Conservation (phyloP, 2,113 vertebrate species). For the Macaca mulatta region DNA sequence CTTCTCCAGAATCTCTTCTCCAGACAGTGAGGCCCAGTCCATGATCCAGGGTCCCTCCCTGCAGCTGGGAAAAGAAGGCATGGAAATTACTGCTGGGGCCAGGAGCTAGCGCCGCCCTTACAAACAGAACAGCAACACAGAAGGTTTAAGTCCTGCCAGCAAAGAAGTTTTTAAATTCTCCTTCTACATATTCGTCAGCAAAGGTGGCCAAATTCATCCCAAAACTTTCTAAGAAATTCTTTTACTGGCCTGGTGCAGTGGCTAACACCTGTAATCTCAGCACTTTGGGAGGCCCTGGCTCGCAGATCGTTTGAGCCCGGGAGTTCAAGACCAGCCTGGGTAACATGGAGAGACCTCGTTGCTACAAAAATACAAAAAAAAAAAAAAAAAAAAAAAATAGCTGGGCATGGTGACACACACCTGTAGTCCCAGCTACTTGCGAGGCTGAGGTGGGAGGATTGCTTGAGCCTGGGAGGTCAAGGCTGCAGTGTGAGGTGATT, state of each 20-base stretch:
- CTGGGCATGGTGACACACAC: not conserved
- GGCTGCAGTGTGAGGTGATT: not conserved
- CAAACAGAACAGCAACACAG: too few species aligned
- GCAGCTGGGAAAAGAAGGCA: too few species aligned
- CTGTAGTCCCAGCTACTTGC: not conserved
- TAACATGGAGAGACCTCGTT: not conserved
- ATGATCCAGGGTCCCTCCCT: too few species aligned
- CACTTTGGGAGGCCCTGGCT: not conserved
- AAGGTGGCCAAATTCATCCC: too few species aligned
- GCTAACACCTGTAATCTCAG: not conserved
- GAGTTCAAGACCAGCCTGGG: not conserved
- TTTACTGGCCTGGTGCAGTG: not conserved
- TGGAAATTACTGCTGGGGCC: too few species aligned
- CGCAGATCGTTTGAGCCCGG: not conserved
- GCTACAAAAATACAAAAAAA: not conserved
- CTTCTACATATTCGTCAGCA: too few species aligned
- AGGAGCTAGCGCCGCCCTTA: too few species aligned
- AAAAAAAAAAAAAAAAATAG: not conserved
- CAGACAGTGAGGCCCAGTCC: not conserved
- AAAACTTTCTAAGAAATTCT: too few species aligned
- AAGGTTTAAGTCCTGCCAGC: too few species aligned
- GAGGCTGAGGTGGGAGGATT: not conserved
- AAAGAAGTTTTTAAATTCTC: too few species aligned
- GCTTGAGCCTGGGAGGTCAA: not conserved
- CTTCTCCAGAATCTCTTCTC: not conserved